A percentile compares a stretch with the other conserved stretches of the same genome.
Conservation (phyloP, 2,797 vertebrate genomes). For the Dromococcyx pavoninus region DNA sequence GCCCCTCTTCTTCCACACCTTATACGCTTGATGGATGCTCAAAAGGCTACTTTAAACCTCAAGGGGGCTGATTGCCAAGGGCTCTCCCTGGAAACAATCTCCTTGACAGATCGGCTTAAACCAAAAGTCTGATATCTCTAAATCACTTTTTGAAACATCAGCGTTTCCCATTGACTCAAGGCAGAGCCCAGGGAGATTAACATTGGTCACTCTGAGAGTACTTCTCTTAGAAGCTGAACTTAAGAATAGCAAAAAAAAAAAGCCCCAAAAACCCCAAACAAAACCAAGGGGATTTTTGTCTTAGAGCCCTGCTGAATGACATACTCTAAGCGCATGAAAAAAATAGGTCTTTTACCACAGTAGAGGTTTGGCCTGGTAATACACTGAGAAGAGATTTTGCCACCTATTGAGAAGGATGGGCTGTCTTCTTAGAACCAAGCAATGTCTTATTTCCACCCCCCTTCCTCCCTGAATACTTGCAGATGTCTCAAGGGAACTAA, state of each 20-base stretch:
- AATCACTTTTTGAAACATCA: not conserved
- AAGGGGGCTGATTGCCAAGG: not conserved
- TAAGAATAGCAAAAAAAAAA: too few relatives aligned
- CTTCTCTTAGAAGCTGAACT: not conserved
- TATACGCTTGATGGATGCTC: rapidly evolving
- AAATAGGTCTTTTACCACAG: not conserved
- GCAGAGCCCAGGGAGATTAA: not conserved
- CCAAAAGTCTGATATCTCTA: not conserved
- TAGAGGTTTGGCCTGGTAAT: not conserved
- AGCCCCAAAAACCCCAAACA: rapidly evolving
- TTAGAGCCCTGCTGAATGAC: not conserved
- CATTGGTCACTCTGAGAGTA: not conserved
- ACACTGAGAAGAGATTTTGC: not conserved
- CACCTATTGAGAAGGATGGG: not conserved
- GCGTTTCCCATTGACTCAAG: not conserved
- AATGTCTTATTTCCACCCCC: not conserved
- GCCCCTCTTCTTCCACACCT: not conserved
- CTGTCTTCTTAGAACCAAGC: not conserved
- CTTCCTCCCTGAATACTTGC: not conserved
- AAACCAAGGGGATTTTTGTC: not conserved
- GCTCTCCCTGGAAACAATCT: not conserved
- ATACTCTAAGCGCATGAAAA: not conserved
- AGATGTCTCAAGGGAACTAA: not conserved
- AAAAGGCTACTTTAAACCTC: not conserved
- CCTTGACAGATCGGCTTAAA: not conserved